Percentiles rank a stretch among this genome's conserved stretches.
Evolutionary conservation across 2,888 invertebrate genomes (phyloP).

Genomic region (Drosophila macrothrix): DNA sequence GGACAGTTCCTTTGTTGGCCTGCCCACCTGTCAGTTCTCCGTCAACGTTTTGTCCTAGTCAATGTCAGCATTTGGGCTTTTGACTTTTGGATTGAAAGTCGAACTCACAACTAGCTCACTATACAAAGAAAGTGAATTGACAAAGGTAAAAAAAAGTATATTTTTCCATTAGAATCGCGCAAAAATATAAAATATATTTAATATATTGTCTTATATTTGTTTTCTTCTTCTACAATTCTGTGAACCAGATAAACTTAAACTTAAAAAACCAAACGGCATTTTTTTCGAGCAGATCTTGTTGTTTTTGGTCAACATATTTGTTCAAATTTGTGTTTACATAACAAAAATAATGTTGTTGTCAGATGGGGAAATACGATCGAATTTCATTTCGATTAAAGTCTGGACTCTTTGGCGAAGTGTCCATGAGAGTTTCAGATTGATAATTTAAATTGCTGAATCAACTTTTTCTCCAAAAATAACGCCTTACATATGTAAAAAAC

Average conservation of each 20-base stretch:
- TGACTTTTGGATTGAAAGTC: neutral
- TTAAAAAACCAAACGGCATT: neutral
- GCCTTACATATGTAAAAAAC: neutral
- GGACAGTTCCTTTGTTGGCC: neutral
- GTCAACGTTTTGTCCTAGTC: conserved; percentile 5
- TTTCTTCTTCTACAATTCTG: conserved; percentile 1
- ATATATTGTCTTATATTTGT: conserved; percentile 13
- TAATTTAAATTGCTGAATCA: neutral
- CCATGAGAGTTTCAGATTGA: neutral
- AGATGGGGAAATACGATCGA: neutral
- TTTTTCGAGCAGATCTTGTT: neutral
- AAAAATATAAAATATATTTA: too few species aligned
- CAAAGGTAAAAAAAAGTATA: neutral
- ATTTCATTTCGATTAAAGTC: neutral
- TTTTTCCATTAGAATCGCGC: neutral
- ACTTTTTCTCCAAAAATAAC: neutral
- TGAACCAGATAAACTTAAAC: neutral
- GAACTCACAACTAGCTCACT: neutral
- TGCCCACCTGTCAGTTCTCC: conserved; percentile 20
- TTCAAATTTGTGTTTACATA: neutral
- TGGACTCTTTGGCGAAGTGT: neutral
- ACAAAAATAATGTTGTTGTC: neutral
- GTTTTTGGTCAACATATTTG: neutral
- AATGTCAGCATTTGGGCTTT: neutral
- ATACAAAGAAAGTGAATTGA: neutral